Percentiles rank a stretch among this genome's conserved stretches.
phyloP scores from a whole-genome alignment of 2,797 vertebrate genomes.

The Siniperca obscura region DNA sequence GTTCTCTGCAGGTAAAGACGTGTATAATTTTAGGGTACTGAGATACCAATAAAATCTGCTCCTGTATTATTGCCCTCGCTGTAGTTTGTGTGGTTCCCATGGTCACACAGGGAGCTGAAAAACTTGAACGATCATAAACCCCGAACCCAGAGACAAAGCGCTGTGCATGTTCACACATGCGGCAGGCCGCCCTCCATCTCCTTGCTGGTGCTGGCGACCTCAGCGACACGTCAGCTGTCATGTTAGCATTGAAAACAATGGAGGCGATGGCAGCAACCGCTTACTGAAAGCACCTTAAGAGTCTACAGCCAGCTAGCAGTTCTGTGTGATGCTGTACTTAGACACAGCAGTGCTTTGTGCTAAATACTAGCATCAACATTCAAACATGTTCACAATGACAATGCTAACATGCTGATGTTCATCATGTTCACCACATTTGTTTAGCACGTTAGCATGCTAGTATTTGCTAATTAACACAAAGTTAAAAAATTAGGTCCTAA shows the following conservation, averaged over 20 bases:
- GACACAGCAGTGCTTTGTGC: no score
- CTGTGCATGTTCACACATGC: neutral
- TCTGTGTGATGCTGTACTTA: neutral
- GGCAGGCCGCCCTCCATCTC: no score
- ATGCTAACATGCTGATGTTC: neutral
- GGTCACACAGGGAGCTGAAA: neutral
- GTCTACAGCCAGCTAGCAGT: neutral
- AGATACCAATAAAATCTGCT: neutral
- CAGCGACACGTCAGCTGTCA: neutral
- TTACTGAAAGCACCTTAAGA: neutral
- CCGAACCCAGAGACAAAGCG: neutral
- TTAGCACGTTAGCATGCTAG: no score
- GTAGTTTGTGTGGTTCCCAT: neutral
- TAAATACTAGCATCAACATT: no score
- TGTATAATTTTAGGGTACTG: neutral
- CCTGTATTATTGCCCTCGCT: neutral
- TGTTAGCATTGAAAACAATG: neutral
- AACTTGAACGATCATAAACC: slow-evolving; percentile 3
- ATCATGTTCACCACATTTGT: neutral
- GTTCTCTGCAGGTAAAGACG: neutral
- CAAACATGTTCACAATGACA: no score
- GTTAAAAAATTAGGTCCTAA: neutral
- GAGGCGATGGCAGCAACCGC: neutral
- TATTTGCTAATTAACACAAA: neutral
- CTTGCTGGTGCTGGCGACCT: neutral